Evolutionary conservation across 2,888 invertebrate species (phyloP), one percentile per base, ranked within the genome.

Genomic region (Eupithecia subfuscata): DNA sequence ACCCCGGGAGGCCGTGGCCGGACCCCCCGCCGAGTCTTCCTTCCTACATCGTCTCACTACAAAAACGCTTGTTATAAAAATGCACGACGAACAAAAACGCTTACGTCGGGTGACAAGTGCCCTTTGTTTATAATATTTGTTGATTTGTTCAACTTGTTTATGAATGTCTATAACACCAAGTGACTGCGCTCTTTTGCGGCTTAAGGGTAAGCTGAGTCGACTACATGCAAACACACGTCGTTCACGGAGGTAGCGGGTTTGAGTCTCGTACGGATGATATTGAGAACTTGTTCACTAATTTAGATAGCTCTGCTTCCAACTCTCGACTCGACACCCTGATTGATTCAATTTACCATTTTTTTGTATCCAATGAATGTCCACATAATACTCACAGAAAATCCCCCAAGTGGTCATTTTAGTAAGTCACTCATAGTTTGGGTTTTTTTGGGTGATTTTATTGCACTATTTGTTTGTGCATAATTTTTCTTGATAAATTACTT

Each of bases 51-150:
- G 91, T 84, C 89, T 91, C 89, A 89, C 88, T 86, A 94, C 92
- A 94, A 94, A 94, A 93, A 93, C 90, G 86, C 89, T 90, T 90
- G 89, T 91, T 91, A 91, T 90, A 94, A 93, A 94, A 93, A 94
- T 92, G 90, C 91, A 91, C 87, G 89, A 89, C 85, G 87, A 90
- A 93, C 90, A 92, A 94, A 94, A 94, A 91, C 89, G 88, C 92
- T 92, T 90, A 91, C 92, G 90, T 89, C 83, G 92, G 91, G 94
- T 94, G 94, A 95, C 94, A 95, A 94, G 94, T 93, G 91, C 87
- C 83, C 89, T 93, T 94, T 93, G 92, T 94, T 93, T 92, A 91
- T 91, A 89, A 90, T 92, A 92, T 93, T 90, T 89, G 92, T 92
- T 93, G 93, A 93, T 93, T 91, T 92, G 92, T 92, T 91, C 81